A percentile compares a stretch with the other conserved stretches of the same genome.
These are phyloP conservation scores for Falco berigora DNA, from an alignment of 2,797 vertebrate genomes.

Conservation along the genomic window DNA sequence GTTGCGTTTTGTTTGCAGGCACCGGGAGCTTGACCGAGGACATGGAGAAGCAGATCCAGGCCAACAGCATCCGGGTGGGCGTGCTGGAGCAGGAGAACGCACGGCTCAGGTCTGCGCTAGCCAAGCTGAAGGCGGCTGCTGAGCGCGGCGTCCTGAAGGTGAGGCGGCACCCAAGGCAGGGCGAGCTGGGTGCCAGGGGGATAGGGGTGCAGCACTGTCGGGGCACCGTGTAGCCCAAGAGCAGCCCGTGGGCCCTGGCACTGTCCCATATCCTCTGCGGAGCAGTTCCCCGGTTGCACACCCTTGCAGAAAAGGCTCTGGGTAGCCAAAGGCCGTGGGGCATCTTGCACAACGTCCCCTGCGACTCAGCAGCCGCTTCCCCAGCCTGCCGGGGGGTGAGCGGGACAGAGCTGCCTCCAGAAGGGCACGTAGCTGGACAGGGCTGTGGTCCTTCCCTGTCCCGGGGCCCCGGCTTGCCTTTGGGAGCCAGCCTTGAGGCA, in stretches of 20 bases:
- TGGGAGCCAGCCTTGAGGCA: neutral
- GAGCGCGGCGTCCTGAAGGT: constrained; percentile 71
- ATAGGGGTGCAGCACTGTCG: rapidly evolving
- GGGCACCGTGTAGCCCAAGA: neutral
- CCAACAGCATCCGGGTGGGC: constrained; percentile 82
- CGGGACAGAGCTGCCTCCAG: neutral
- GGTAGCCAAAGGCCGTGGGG: neutral
- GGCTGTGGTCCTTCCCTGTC: neutral
- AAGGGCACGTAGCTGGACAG: neutral
- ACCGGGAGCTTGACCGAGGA: constrained; percentile 81
- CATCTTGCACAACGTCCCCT: neutral
- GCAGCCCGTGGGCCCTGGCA: too few relatives aligned
- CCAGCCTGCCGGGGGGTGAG: rapidly evolving
- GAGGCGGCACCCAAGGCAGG: neutral
- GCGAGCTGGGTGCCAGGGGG: neutral
- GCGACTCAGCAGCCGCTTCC: neutral
- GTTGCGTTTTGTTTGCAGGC: constrained; percentile 58
- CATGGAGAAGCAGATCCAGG: constrained; percentile 87
- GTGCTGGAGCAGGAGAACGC: constrained; percentile 85
- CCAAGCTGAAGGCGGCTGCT: constrained; percentile 73
- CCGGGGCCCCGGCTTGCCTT: neutral
- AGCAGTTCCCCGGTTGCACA: rapidly evolving
- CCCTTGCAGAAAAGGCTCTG: neutral
- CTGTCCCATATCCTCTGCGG: too few relatives aligned
- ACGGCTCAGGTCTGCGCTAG: constrained; percentile 71